Evolutionary conservation across 35 echinoderm and acorn worm genomes (phyloP).

Genomic region (Acanthaster planci): DNA sequence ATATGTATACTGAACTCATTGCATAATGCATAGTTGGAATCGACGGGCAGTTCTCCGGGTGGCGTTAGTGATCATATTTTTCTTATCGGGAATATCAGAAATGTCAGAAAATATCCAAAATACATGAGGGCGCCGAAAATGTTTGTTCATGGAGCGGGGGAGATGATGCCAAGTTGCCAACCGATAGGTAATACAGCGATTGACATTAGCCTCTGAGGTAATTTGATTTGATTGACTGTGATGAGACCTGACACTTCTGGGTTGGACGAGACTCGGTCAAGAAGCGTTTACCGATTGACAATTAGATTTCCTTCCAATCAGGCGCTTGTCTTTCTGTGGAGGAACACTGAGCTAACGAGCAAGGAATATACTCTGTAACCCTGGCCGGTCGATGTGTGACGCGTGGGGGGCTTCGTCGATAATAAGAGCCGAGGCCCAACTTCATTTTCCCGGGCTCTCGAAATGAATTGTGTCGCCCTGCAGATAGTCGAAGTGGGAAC

Average conservation of each 20-base stretch:
- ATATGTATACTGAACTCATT: too few species aligned
- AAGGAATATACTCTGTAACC: background rate
- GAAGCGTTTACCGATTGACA: background rate
- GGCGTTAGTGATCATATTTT: too few species aligned
- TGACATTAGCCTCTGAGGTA: background rate
- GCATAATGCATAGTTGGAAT: too few species aligned
- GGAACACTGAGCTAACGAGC: background rate
- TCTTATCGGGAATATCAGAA: too few species aligned
- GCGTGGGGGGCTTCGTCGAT: background rate
- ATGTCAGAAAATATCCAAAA: too few species aligned
- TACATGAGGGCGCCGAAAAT: too few species aligned
- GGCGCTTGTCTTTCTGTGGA: background rate
- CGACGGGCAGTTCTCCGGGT: too few species aligned
- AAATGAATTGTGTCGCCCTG: conserved; percentile 2
- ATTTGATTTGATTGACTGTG: background rate
- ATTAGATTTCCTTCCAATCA: background rate
- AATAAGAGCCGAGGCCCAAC: background rate
- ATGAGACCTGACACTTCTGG: conserved; percentile 5
- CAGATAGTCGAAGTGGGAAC: background rate
- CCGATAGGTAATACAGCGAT: too few species aligned
- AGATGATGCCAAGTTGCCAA: too few species aligned
- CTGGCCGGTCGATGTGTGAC: background rate
- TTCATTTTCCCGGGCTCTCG: too few species aligned
- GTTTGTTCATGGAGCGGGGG: too few species aligned
- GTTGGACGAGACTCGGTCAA: background rate